Evolutionary conservation across 92 coral and sea anemone species (phyloP).

Genomic region (Epizoanthus ramosus): DNA sequence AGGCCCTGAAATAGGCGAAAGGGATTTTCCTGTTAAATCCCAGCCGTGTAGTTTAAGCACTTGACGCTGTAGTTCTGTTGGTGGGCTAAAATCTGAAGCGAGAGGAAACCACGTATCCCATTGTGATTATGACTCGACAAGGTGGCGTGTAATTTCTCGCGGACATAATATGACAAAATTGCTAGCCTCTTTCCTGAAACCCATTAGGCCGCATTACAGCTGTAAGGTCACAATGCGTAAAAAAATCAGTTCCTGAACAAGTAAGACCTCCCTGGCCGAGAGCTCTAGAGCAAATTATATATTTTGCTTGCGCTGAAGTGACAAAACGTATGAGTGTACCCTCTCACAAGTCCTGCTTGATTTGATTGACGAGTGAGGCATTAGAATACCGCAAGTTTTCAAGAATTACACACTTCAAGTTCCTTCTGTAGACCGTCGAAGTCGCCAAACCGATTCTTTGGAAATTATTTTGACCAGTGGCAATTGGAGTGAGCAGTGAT

Average conservation of each 20-base stretch:
- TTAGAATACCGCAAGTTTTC: slow-evolving; percentile 43
- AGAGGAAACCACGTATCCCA: slow-evolving; percentile 27
- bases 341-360: slow-evolving; percentile 10
- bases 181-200: slow-evolving; percentile 16
- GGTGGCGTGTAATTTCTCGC: slow-evolving; percentile 27
- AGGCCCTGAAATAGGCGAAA: not conserved
- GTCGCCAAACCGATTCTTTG: slow-evolving; percentile 16
- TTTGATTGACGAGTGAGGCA: slow-evolving; percentile 46
- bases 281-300: not conserved
- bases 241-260: slow-evolving; percentile 30
- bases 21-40: not conserved
- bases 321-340: not conserved
- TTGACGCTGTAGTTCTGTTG: slow-evolving; percentile 23
- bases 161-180: slow-evolving; percentile 27
- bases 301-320: slow-evolving; percentile 34
- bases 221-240: slow-evolving; percentile 51
- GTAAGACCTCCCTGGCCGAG: slow-evolving; percentile 24
- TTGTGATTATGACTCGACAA: slow-evolving; percentile 6
- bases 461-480: not conserved
- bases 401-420: slow-evolving; percentile 40
- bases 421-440: not conserved
- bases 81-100: slow-evolving; percentile 32
- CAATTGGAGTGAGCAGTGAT: not conserved
- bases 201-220: slow-evolving; percentile 49
- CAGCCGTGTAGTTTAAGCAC: slow-evolving; percentile 2